Base-by-base conservation (phyloP, 1,140 invertebrate species). In the Hyphantria cunea region DNA sequence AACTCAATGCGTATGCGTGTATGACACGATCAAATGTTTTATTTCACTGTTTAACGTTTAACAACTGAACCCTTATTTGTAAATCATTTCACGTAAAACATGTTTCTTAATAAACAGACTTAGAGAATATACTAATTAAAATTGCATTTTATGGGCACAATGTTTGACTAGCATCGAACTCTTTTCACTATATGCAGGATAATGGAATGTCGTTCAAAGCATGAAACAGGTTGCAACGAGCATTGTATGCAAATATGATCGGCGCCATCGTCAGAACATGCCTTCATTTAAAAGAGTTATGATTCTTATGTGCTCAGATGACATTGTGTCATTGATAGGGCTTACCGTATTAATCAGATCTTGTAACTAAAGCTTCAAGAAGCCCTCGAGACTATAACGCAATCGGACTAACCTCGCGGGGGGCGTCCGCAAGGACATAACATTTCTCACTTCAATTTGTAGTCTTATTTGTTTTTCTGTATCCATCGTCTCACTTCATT, bases 361-460 rank as follows among this genome's bases (percentile, higher is more conserved):
- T 33, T 65, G 72, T 86, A 86, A 86, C 81, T 81, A 83, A 80
- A 75, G 55, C 73, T 74, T 66, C 70, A 59, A 74, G 66, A 70
- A 65, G 68, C 68, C 44, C 54, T 53, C 41, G 63, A 55, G 56
- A 62, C 10, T 45, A 51, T 48, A 59, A 49, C 56, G 61, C 64
- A 49, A 54, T 53, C 15, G 63, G 11, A 55, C 56, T 53, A 12
- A 65, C 74, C 62, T 69, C 74, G 74, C 76, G 78, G 77, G 79
- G 78, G 82, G 80, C 71, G 73, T 64, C 67, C 74, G 55, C 51
- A 50, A 55, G 76, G 78, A 82, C 82, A 80, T 77, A 75, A 76
- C 76, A 84, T 89, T 86, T 86, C 80, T 86, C 82, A 86, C 81
- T 84, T 85, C 74, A 79, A 82, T 80, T 81, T 80, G 79, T 83